phyloP scores from a whole-genome alignment of 2,888 invertebrate genomes.

The Coelogynopora nodosa region DNA sequence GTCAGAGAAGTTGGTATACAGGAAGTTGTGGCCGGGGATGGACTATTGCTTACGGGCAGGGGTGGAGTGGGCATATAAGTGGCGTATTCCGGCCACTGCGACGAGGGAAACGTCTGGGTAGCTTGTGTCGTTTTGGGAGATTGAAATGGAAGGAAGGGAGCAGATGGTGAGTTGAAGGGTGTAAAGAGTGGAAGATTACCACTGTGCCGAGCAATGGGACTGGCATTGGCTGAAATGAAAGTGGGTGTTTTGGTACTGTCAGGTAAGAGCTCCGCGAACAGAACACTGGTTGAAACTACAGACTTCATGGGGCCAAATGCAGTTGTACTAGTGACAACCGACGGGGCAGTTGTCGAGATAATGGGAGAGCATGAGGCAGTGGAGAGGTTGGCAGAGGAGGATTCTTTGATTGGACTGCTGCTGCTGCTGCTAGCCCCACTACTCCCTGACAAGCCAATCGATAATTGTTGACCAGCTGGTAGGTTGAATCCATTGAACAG shows the following conservation, averaged over 20 bases:
- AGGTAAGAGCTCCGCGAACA: background rate
- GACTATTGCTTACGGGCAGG: background rate
- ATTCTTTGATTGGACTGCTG: background rate
- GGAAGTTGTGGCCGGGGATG: background rate
- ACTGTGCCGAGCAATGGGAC: background rate
- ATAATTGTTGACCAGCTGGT: background rate
- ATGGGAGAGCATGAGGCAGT: background rate
- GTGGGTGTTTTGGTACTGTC: background rate
- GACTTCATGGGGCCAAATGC: background rate
- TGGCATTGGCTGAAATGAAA: background rate
- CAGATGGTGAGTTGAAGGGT: background rate
- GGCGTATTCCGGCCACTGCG: background rate
- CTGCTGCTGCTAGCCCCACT: conserved; percentile 2
- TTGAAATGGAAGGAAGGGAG: conserved; percentile 12
- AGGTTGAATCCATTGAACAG: background rate
- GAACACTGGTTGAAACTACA: background rate
- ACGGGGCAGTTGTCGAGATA: background rate
- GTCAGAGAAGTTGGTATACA: background rate
- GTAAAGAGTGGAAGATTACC: background rate
- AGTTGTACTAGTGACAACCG: background rate
- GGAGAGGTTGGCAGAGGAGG: background rate
- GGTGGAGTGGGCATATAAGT: background rate
- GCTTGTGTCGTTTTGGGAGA: conserved; percentile 7
- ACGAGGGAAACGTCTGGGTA: background rate
- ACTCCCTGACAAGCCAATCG: background rate